A percentile compares a stretch with the other conserved stretches of the same genome.
phyloP scores from a whole-genome alignment of 2,797 vertebrate species.

The Cephalopachus bancanus region DNA sequence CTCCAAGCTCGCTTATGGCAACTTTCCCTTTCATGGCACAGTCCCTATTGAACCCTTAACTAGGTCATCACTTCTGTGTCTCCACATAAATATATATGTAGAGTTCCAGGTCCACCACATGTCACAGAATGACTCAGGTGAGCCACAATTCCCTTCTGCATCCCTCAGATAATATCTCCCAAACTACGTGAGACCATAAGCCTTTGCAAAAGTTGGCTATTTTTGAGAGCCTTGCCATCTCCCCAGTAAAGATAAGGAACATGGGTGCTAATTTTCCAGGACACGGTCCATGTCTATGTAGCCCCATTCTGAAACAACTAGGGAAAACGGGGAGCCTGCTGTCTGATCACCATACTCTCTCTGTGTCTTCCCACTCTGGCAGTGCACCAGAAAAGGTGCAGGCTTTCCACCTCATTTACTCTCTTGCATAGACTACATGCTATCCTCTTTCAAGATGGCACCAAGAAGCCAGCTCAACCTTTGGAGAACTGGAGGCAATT shows the following conservation, averaged over 20 bases:
- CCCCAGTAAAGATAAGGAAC: not conserved
- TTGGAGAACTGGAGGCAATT: not conserved
- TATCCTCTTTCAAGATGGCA: rapidly evolving
- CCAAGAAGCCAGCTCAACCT: too few relatives aligned
- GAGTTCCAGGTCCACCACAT: rapidly evolving
- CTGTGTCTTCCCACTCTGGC: too few relatives aligned
- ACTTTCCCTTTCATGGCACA: not conserved
- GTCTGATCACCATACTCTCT: rapidly evolving
- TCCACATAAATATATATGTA: rapidly evolving
- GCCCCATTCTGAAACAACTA: not conserved
- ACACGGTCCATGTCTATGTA: rapidly evolving
- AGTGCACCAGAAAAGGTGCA: too few relatives aligned
- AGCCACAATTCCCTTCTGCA: rapidly evolving
- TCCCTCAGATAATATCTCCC: not conserved
- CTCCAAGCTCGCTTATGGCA: rapidly evolving
- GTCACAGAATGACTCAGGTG: not conserved
- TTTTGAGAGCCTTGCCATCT: not conserved
- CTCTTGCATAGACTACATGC: rapidly evolving
- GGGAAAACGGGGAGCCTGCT: too few relatives aligned
- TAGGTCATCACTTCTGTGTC: rapidly evolving
- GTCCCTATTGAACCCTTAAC: rapidly evolving
- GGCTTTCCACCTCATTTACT: not conserved
- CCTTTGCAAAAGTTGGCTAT: not conserved
- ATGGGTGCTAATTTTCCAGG: rapidly evolving
- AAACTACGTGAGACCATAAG: rapidly evolving